Evolutionary conservation across 2,797 vertebrate species (phyloP), one percentile per base, ranked within the genome.

Genomic region (Hyperoplus immaculatus): DNA sequence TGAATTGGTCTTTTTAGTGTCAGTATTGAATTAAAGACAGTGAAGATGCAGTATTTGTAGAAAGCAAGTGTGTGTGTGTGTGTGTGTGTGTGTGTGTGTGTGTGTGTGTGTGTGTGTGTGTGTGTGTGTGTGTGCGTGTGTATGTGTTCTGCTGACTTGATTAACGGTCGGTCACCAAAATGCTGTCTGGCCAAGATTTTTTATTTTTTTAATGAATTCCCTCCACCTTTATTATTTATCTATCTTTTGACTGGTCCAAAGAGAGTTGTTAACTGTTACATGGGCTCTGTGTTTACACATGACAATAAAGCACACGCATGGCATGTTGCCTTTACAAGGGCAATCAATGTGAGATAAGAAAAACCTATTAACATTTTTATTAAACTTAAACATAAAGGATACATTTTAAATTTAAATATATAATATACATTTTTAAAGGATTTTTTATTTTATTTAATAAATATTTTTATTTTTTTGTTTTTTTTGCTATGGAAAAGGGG

Each of bases 281-380:
- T 41, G 11, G n/a, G 15, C 56, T 16, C 16, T 65, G 61, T 64
- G 11, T 3, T 29, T 64, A 36, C 57, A 60, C 38, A 46, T 39
- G 11, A 39, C 69, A 56, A 57, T 62, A 50, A 75, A 67, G 53
- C 47, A 66, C 45, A 49, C 10, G 15, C 57, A 66, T 50, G 57
- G 46, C 45, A 71, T 63, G 58, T 29, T 68, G 43, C 58, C 51
- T 78, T 75, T 75, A 51, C 38, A 47, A 64, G 45, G 11, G n/a
- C 38, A 62, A 46, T 21, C 8, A 29, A 29, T 29, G 29, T 29
- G 29, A 49, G 41, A 71, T 16, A 11, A 56, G 36, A 64, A 56
- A 54, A 65, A 46, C 0, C 3, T 39, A 45, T 58, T 69, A 49
- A 43, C 62, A 29, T 29, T 29, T 29, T 29, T 29, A 29, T 29